Base-by-base conservation (phyloP, 2,797 vertebrate genomes). In the Pangasius larnaudii region DNA sequence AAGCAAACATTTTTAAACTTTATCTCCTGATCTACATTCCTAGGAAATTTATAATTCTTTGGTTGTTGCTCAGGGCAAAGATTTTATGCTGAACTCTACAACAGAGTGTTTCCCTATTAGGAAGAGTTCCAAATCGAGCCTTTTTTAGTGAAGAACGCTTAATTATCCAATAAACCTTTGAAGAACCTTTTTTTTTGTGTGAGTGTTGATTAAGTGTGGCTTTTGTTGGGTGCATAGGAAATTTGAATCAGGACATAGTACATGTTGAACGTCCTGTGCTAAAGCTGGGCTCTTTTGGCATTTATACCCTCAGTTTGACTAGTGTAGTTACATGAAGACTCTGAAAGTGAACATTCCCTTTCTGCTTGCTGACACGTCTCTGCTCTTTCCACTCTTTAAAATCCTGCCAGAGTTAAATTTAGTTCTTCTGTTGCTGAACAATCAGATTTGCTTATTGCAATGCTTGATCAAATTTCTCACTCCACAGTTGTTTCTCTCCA, bases 371-470 rank as follows among this genome's bases (percentile, higher is more conserved):
- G 61, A 87, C 58, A 74, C 59, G 80, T 49, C 85, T 89, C 80
- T 27, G 30, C 67, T 85, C 63, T 84, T 81, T 77, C 84, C 87
- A 81, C 39, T 74, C 22, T 74, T 61, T 30, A 89, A 77, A 69
- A 77, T 74, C 59, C 61, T 59, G 67, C 59, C 56, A 39, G 58
- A 49, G 36, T 86, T 91, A 86, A 65, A 80, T 84, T 78, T 85
- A 86, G 82, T 86, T 86, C 46, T 86, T 85, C 49, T 67, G 83
- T 69, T 58, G 19, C 58, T 27, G 27, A 56, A 86, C 69, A 83
- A 78, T 86, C 84, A 74, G 83, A 14, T 88, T 87, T 46, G 24
- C 59, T 78, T 53, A 80, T 90, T 86, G 69, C 69, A 77, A 42
- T 89, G 8, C 82, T 87, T 19, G 56, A 85, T 85, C 80, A 85